Evolutionary conservation across 2,113 vertebrate species (phyloP), one percentile per base, ranked within the genome.

Genomic region (Desmodus rotundus): DNA sequence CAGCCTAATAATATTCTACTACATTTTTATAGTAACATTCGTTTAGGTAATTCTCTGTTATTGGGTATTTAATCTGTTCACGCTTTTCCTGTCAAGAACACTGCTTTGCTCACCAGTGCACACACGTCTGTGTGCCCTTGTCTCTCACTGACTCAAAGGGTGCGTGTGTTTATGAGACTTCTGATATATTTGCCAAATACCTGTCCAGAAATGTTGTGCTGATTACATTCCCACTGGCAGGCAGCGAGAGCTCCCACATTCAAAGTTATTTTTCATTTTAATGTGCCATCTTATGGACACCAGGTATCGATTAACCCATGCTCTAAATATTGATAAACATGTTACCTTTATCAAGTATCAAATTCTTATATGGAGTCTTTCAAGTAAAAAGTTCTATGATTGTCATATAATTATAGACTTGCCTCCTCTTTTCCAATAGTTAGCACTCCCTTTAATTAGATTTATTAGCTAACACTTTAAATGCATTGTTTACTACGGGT

Each of bases 181-280:
- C 89, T 74, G 47, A 50, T 63, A 16, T 1, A 26, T 63, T 93
- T 96, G 85, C 76, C 93, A 96, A 93, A 76, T 81, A 77, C 80
- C 87, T 96, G 43, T 93, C 73, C 72, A 78, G 47, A 93, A 94
- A 81, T 83, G 61, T 31, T 82, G n/a, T 77, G 52, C 67, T 86
- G 28, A 93, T 83, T 95, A 33, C 81, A 58, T 82, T 83, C 85
- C 81, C 31, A 74, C 41, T 72, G 77, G 52, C 14, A 77, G 36
- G 41, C 76, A 92, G 36, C 33, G 52, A 95, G 5, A 33, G 54
- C 7, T 65, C 31, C 8, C 70, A 26, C 11, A 80, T 70, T 50
- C 5, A 36, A 15, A 58, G 31, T 70, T 33, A 33, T 61, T 91
- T 87, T 84, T 74, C 83, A 81, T 82, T 94, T 74, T 90, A 47